Conservation (phyloP, 2,888 invertebrate species). For the Slavum lentiscoides region DNA sequence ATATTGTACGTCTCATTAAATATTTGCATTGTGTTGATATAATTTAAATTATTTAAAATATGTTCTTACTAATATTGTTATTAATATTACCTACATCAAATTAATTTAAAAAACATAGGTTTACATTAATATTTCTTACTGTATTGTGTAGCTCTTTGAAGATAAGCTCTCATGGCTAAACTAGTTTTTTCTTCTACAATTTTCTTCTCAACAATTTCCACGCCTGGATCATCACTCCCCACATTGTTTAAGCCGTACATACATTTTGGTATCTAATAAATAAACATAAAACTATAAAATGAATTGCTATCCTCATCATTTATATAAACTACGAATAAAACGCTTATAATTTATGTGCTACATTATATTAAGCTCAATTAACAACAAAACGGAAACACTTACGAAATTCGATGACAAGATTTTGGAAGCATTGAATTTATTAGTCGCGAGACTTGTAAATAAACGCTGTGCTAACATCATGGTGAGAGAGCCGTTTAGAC, state of each 20-base stretch:
- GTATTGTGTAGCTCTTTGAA: constrained; percentile 79
- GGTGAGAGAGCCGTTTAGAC: background rate
- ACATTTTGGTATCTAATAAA: constrained; percentile 23
- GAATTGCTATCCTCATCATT: background rate
- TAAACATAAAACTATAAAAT: background rate
- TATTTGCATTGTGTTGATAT: no score
- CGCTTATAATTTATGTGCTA: background rate
- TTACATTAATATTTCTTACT: constrained; percentile 60
- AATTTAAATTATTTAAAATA: no score
- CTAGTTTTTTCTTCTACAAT: constrained; percentile 62
- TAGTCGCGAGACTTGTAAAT: background rate
- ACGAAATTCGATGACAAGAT: constrained; percentile 21
- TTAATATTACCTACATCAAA: no score
- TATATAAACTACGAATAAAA: background rate
- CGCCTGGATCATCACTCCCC: constrained; percentile 31
- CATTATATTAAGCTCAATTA: background rate
- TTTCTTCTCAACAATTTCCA: constrained; percentile 36
- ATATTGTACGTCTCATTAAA: no score
- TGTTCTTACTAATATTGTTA: no score
- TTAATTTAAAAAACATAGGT: background rate
- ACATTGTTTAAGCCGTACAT: constrained; percentile 45
- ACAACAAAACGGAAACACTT: background rate
- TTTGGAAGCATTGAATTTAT: constrained; percentile 5
- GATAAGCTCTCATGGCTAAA: constrained; percentile 87
- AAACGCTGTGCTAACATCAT: constrained; percentile 26